A percentile compares a stretch with the other conserved stretches of the same genome.
Evolutionary conservation across 2,797 vertebrate species (phyloP).

Genomic region (Xyrichtys novacula): DNA sequence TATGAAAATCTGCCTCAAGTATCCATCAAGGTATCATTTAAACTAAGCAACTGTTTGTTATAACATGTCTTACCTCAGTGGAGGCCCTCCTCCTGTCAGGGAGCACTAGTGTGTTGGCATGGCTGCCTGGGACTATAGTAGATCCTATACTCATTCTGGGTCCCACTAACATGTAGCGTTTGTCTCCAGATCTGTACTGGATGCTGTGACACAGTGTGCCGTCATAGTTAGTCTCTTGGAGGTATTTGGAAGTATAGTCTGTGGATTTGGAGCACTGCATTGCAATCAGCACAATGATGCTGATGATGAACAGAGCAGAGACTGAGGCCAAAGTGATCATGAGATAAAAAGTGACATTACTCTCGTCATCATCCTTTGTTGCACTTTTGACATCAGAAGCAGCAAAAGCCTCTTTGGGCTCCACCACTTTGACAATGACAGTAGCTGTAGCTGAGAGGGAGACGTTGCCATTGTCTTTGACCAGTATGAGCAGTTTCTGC

Average conservation of each 20-base stretch:
- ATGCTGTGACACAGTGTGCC: conserved; percentile 68
- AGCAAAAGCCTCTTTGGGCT: conserved; percentile 39
- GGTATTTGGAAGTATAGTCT: conserved; percentile 53
- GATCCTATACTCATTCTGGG: conserved; percentile 36
- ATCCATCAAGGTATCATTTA: too few species aligned
- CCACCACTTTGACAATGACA: not conserved
- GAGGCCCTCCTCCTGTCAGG: conserved; percentile 25
- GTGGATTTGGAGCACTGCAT: conserved; percentile 66
- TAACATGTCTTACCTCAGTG: too few species aligned
- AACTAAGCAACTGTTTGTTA: too few species aligned
- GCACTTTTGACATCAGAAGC: conserved; percentile 45
- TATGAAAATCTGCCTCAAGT: too few species aligned
- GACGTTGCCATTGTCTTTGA: conserved; percentile 63
- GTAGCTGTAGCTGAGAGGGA: conserved; percentile 34
- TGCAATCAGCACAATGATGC: conserved; percentile 55
- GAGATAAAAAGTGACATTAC: conserved; percentile 40
- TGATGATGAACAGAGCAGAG: conserved; percentile 60
- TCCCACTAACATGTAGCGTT: conserved; percentile 27
- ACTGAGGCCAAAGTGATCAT: conserved; percentile 61
- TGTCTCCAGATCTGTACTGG: conserved; percentile 36
- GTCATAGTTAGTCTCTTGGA: conserved; percentile 49
- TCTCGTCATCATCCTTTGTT: not conserved
- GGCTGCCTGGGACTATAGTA: conserved; percentile 21
- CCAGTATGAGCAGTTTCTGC: conserved; percentile 57
- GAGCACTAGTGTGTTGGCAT: not conserved